Evolutionary conservation across 30 jellyfish, hydroid and myxozoan species (phyloP).

Genomic region (Hydra vulgaris): DNA sequence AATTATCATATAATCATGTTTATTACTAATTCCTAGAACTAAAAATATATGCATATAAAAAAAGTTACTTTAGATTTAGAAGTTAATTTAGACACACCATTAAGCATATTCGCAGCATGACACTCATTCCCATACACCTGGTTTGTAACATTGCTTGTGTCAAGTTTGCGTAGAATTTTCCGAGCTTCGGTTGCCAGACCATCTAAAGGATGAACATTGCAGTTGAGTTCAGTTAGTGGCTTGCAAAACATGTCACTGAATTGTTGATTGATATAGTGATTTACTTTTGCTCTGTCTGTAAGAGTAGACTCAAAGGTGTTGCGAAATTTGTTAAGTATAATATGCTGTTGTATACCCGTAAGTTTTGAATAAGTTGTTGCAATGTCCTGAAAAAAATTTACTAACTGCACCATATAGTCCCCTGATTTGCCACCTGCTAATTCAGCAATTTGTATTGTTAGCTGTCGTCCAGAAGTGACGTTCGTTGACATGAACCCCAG

Average conservation of each 20-base stretch:
- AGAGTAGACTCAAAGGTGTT: conserved; percentile 14
- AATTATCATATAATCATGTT: background rate
- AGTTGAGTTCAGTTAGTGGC: conserved; percentile 19
- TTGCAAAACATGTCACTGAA: background rate
- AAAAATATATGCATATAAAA: background rate
- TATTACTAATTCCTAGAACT: background rate
- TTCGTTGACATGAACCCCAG: conserved; percentile 25
- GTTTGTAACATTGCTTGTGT: background rate
- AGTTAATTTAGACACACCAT: background rate
- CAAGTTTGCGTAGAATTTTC: background rate
- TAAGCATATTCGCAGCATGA: background rate
- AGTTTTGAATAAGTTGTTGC: conserved; percentile 2
- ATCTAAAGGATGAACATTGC: conserved; percentile 34
- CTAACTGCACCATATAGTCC: conserved; percentile 1
- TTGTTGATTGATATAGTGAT: background rate
- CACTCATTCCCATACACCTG: background rate
- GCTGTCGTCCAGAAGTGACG: conserved; percentile 11
- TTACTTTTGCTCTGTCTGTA: conserved; percentile 29
- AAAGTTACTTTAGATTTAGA: no score
- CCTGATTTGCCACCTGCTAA: conserved; percentile 30
- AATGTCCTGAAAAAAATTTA: conserved; percentile 8
- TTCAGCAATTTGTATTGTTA: conserved; percentile 9
- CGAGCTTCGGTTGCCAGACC: conserved; percentile 15
- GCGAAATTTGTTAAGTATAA: background rate
- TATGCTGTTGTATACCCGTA: background rate